Base-by-base conservation (phyloP, 2,797 vertebrate species). In the Taenioides sp. region DNA sequence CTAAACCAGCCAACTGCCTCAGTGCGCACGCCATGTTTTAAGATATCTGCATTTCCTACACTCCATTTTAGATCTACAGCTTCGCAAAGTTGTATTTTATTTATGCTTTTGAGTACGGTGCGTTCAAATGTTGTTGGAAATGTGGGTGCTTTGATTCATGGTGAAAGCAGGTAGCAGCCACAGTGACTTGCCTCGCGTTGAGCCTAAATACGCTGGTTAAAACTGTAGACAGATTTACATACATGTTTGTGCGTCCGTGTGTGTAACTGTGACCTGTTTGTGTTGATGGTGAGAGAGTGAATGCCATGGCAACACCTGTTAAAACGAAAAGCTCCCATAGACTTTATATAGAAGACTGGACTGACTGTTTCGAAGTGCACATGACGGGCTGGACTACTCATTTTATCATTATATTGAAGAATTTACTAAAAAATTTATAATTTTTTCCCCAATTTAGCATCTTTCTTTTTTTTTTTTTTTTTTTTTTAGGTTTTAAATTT, bases 1-100 rank as follows among this genome's bases (percentile, higher is more conserved):
- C 95, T 94, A 95, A 96, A 95, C 94, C 95, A 96, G 95, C 95
- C 95, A 94, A 93, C 93, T 80, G 93, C 94, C 94, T 93, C 76
- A 60, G 62, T 66, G 50, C 77, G 76, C 7, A 18, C 18, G 74
- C 67, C 58, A 16, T 37, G 67, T 61, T 67, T 69, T 80, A 14
- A 25, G 16, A 14, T 11, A 67, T 73, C 59, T 61, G 10, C 43
- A 20, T 50, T 62, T 73, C 67, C 65, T 75, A 67, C 71, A 69
- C 71, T 82, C 68, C 84, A 81, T 89, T 86, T 89, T 74, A 69
- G 65, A 77, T 72, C 71, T 47, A 67, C 67, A 70, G 72, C 74
- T 77, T 64, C 73, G 75, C 61, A 72, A 50, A 58, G 55, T 52
- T 74, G 67, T 63, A 9, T 27, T 69, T 65, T 69, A 31, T 58